Evolutionary conservation across 35 echinoderm and acorn worm genomes (phyloP).

Genomic region (Anneissia japonica): DNA sequence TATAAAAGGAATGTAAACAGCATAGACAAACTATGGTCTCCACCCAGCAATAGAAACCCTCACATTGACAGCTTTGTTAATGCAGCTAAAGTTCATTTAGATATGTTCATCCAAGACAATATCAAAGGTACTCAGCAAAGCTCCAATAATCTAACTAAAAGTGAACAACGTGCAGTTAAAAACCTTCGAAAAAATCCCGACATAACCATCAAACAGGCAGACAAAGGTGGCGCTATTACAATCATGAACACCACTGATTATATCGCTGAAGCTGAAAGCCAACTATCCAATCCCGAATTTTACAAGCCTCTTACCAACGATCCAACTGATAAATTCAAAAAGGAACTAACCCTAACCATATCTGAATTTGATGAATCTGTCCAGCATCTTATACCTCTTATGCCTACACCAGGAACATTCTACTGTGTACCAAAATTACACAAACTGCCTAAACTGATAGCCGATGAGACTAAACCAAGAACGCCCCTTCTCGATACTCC

Average conservation of each 20-base stretch:
- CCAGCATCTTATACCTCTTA: too few relatives aligned
- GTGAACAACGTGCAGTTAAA: neutral
- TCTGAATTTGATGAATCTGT: too few relatives aligned
- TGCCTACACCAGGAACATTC: constrained; percentile 1
- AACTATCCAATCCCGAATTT: neutral
- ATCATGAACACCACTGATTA: neutral
- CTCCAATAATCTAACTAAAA: neutral
- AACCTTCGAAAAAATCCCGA: neutral
- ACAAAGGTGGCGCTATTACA: constrained; percentile 8
- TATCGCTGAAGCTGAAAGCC: neutral
- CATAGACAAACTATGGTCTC: too few relatives aligned
- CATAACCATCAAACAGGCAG: neutral
- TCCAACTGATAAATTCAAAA: neutral
- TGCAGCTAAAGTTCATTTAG: neutral
- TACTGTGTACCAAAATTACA: neutral
- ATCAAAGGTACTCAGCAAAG: too few relatives aligned
- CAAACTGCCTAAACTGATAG: neutral
- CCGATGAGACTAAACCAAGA: too few relatives aligned
- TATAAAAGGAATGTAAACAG: too few relatives aligned
- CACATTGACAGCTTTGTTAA: neutral
- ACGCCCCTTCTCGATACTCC: too few relatives aligned
- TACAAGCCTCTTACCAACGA: neutral
- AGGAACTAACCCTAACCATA: too few relatives aligned
- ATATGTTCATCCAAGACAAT: neutral
- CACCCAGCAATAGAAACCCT: neutral